A percentile compares a stretch with the other conserved stretches of the same genome.
These are phyloP conservation scores for Tauraco erythrolophus DNA, from an alignment of 2,113 vertebrate genomes.

Conservation along the genomic window DNA sequence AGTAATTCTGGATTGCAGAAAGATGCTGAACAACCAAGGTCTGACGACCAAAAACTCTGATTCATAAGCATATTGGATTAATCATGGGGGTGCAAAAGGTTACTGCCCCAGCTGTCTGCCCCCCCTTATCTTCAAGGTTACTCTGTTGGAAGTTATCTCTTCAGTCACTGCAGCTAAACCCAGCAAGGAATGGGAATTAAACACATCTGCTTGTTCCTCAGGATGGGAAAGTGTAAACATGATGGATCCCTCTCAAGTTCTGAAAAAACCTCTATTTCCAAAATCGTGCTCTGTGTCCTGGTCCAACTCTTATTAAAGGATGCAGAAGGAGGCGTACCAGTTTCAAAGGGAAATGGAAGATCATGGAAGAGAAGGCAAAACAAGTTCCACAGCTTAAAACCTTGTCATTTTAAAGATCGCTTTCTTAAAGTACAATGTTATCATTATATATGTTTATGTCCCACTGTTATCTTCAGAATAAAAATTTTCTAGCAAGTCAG, in stretches of 20 bases:
- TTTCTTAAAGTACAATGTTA: not conserved
- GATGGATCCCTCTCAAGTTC: not conserved
- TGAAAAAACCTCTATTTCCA: not conserved
- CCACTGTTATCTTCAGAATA: not conserved
- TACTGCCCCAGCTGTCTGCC: slow-evolving; percentile 22
- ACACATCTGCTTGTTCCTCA: not conserved
- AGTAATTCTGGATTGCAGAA: not conserved
- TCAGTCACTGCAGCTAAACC: not conserved
- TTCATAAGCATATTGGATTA: slow-evolving; percentile 28
- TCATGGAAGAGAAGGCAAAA: not conserved
- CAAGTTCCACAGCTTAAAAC: not conserved
- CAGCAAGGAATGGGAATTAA: not conserved
- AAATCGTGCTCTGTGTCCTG: not conserved
- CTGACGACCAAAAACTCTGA: not conserved
- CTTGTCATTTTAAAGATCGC: not conserved
- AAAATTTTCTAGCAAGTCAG: not conserved
- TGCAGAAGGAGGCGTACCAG: not conserved
- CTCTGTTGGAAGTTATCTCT: slow-evolving; percentile 19
- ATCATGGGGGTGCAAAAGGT: slow-evolving; percentile 6
- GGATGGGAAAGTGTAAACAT: not conserved
- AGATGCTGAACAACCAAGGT: not conserved
- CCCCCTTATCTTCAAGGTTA: slow-evolving; percentile 11
- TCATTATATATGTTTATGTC: not conserved
- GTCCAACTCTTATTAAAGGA: not conserved
- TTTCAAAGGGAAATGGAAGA: not conserved